phyloP scores from a whole-genome alignment of 2,797 vertebrate genomes.

The Esox lucius region DNA sequence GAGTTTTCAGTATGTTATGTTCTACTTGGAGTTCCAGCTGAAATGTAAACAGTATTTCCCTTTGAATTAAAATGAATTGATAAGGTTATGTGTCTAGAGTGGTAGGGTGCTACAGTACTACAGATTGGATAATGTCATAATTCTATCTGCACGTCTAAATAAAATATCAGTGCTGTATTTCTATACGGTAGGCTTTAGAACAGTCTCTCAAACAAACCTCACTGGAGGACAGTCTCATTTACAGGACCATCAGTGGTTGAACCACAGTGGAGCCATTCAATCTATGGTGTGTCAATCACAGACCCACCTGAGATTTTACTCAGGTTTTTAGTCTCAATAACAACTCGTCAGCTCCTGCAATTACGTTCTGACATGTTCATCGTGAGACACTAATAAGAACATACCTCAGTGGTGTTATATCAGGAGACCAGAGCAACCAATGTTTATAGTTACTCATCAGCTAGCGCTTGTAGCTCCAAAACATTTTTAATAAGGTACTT shows the following conservation, averaged over 20 bases:
- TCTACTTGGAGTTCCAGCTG: background rate
- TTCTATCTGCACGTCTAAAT: background rate
- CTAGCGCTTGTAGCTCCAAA: background rate
- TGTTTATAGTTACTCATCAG: background rate
- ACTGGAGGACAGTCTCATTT: constrained; percentile 40
- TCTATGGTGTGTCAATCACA: constrained; percentile 24
- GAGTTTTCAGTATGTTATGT: background rate
- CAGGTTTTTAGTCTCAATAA: constrained; percentile 42
- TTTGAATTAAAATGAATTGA: background rate
- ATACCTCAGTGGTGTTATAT: background rate
- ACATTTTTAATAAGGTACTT: too few relatives aligned
- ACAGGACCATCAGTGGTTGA: constrained; percentile 31
- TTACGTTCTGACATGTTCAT: constrained; percentile 48
- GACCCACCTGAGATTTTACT: constrained; percentile 29
- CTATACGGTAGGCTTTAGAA: background rate
- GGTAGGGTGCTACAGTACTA: background rate
- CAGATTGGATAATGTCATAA: background rate
- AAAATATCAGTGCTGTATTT: background rate
- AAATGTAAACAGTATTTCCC: background rate
- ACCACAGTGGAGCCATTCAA: constrained; percentile 19
- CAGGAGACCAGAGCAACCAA: background rate
- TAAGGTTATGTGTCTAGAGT: background rate
- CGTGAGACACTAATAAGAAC: constrained; percentile 23
- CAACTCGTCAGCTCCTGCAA: constrained; percentile 46
- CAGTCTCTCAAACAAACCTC: constrained; percentile 22